A percentile compares a stretch with the other conserved stretches of the same genome.
phyloP scores from a whole-genome alignment of 2,797 vertebrate genomes.

The Sebastiscus tertius region DNA sequence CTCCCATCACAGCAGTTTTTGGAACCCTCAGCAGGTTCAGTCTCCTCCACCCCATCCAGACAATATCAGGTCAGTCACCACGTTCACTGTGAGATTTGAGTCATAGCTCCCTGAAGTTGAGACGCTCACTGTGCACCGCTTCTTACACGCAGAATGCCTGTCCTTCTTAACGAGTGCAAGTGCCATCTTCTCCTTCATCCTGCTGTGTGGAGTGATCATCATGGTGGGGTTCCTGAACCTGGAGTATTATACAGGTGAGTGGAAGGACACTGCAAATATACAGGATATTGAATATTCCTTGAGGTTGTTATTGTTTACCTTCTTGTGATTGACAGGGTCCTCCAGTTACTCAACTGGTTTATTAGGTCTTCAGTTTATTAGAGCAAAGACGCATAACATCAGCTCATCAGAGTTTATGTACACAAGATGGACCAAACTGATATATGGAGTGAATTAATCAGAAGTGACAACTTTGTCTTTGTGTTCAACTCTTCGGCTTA shows the following conservation, averaged over 20 bases:
- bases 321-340: not conserved
- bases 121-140: not conserved
- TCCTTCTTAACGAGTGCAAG: constrained; percentile 84
- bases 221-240: constrained; percentile 89
- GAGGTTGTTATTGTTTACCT: not conserved
- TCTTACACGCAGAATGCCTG: constrained; percentile 83
- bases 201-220: constrained; percentile 87
- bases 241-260: constrained; percentile 92
- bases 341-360: not conserved
- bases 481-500: too few species aligned
- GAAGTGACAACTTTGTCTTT: too few species aligned
- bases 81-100: not conserved
- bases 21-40: constrained; percentile 86
- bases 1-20: constrained; percentile 85
- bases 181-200: constrained; percentile 86
- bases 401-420: not conserved
- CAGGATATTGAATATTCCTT: not conserved
- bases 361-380: not conserved
- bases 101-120: not conserved
- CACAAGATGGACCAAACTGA: not conserved
- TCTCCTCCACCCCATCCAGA: constrained; percentile 88
- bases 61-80: constrained; percentile 84
- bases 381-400: not conserved
- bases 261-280: not conserved
- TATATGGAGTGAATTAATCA: not conserved